These are phyloP conservation scores for Lophius americanus DNA, from an alignment of 2,797 vertebrate species.

Conservation along the genomic window DNA sequence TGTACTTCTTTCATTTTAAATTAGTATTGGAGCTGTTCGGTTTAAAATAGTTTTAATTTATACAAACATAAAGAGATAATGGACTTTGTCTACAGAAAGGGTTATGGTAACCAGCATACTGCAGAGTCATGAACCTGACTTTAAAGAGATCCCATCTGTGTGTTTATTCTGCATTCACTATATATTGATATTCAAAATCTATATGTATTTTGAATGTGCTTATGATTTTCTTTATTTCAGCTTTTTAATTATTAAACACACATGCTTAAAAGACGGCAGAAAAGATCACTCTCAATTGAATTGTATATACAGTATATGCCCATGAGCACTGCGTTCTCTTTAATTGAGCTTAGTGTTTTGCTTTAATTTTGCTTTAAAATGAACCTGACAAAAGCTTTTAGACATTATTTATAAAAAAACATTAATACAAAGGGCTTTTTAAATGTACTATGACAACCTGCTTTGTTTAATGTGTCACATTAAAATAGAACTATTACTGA, in stretches of 20 bases:
- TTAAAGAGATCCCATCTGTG: slow-evolving; percentile 16
- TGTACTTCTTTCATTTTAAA: background rate
- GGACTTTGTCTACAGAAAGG: background rate
- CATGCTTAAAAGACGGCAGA: background rate
- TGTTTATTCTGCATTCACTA: slow-evolving; percentile 12
- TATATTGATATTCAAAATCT: too few species aligned
- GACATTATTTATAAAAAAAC: background rate
- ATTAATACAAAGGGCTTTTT: background rate
- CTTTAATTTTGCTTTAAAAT: background rate
- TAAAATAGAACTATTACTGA: slow-evolving; percentile 30
- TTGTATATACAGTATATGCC: background rate
- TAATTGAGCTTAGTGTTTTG: background rate
- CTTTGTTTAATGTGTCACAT: slow-evolving; percentile 31
- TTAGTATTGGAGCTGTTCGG: too few species aligned
- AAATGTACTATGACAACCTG: background rate
- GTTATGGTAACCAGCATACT: slow-evolving; percentile 9
- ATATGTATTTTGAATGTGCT: too few species aligned
- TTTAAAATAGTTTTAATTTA: too few species aligned
- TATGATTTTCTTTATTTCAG: background rate
- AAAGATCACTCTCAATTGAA: background rate
- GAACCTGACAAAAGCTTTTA: background rate
- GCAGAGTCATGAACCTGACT: background rate
- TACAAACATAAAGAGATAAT: too few species aligned
- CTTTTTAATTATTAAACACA: background rate
- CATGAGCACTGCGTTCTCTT: background rate